Evolutionary conservation across 2,888 invertebrate genomes (phyloP).

Genomic region (Endomychus coccineus): DNA sequence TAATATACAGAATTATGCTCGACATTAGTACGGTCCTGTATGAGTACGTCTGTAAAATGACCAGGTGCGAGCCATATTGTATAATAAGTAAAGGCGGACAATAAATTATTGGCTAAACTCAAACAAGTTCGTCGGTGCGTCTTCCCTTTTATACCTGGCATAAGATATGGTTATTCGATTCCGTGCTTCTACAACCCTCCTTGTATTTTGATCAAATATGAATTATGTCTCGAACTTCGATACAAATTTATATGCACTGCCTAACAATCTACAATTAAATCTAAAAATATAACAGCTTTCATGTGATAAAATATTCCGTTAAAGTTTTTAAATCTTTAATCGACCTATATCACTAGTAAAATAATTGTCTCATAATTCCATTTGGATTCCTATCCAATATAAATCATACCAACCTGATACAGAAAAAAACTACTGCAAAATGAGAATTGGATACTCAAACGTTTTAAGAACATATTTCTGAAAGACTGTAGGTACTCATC

Average conservation of each 20-base stretch:
- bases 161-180: constrained; percentile 29
- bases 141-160: constrained; percentile 25
- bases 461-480: too few species aligned
- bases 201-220: constrained; percentile 25
- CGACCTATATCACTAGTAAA: too few species aligned
- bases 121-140: constrained; percentile 26
- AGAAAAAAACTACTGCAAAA: too few species aligned
- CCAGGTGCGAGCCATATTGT: constrained; percentile 35
- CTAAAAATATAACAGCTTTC: too few species aligned
- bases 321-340: too few species aligned
- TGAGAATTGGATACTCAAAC: too few species aligned
- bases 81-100: constrained; percentile 32
- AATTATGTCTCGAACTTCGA: constrained; percentile 19
- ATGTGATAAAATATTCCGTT: too few species aligned
- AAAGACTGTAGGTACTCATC: too few species aligned
- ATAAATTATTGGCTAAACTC: constrained; percentile 29
- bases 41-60: constrained; percentile 21
- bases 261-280: constrained; percentile 2
- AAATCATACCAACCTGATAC: too few species aligned
- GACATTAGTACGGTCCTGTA: constrained; percentile 11
- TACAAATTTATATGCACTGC: constrained; percentile 17
- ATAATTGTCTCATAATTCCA: too few species aligned
- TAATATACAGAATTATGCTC: not conserved
- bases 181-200: constrained; percentile 21
- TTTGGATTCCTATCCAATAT: too few species aligned